A percentile compares a stretch with the other conserved stretches of the same genome.
These are phyloP conservation scores for Myzus persicae DNA, from an alignment of 1,140 invertebrate species.

Conservation along the genomic window DNA sequence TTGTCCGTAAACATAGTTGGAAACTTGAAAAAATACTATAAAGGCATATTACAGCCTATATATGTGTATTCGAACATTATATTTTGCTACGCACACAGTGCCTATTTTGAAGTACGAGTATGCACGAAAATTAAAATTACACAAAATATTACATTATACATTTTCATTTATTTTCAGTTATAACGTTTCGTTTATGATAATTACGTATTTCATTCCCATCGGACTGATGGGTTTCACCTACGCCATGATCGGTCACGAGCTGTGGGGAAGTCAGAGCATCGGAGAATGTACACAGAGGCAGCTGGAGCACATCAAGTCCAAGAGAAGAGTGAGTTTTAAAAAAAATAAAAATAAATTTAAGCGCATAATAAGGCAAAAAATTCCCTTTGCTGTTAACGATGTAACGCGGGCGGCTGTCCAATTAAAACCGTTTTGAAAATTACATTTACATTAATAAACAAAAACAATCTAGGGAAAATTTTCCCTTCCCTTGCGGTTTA, in stretches of 20 bases:
- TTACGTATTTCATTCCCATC: constrained; percentile 95
- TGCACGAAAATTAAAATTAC: background rate
- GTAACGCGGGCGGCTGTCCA: background rate
- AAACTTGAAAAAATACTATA: background rate
- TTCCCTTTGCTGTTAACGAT: background rate
- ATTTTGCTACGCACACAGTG: background rate
- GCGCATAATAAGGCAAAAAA: background rate
- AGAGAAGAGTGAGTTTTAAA: constrained; percentile 85
- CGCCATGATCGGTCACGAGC: constrained; percentile 84
- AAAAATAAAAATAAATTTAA: background rate
- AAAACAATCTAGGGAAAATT: background rate
- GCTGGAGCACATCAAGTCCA: constrained; percentile 89
- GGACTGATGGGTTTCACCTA: constrained; percentile 92
- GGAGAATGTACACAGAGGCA: constrained; percentile 91
- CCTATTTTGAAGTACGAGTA: too few relatives aligned
- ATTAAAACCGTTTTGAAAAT: background rate
- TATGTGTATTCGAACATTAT: background rate
- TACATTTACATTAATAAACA: background rate
- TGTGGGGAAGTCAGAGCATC: constrained; percentile 95
- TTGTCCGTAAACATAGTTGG: background rate
- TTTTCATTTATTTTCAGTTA: constrained; percentile 73
- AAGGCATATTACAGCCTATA: background rate
- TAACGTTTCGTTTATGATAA: constrained; percentile 84
- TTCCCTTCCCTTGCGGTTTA: background rate
- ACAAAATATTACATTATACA: background rate